Evolutionary conservation across 1,140 invertebrate genomes (phyloP).

Genomic region (Colletes gigas): DNA sequence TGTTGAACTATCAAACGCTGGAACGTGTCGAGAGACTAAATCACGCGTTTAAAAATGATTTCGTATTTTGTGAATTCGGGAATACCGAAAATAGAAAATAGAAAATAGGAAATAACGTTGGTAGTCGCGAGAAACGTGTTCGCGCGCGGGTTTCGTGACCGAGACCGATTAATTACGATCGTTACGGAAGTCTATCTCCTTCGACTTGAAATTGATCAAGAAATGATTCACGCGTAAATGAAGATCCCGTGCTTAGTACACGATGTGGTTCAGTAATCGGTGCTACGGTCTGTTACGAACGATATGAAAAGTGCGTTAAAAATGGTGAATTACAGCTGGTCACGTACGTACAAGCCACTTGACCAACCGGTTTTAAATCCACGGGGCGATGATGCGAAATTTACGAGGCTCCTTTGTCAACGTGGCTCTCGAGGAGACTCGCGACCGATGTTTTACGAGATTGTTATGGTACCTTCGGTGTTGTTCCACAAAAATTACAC

Average conservation of each 20-base stretch:
- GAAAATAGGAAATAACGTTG: too few species aligned
- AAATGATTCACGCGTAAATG: constrained; percentile 14
- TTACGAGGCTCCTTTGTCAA: constrained; percentile 62
- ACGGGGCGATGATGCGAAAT: constrained; percentile 61
- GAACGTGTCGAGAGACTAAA: not conserved
- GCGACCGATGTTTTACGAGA: constrained; percentile 46
- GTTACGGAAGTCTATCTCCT: not conserved
- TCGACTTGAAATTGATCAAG: not conserved
- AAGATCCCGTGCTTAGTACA: not conserved
- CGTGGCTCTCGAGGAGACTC: constrained; percentile 41
- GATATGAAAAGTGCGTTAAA: constrained; percentile 59
- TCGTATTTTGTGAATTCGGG: too few species aligned
- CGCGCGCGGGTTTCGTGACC: not conserved
- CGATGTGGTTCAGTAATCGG: constrained; percentile 8
- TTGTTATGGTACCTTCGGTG: not conserved
- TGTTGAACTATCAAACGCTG: not conserved
- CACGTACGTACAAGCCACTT: constrained; percentile 20
- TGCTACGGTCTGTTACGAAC: constrained; percentile 10
- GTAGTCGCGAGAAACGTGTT: too few species aligned
- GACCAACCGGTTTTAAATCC: constrained; percentile 66
- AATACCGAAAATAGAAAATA: too few species aligned
- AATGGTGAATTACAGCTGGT: constrained; percentile 53
- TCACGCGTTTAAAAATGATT: not conserved
- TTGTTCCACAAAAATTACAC: not conserved
- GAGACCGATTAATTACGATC: not conserved